These are phyloP conservation scores for Synanthedon formicaeformis DNA, from an alignment of 2,888 invertebrate species.

Conservation along the genomic window DNA sequence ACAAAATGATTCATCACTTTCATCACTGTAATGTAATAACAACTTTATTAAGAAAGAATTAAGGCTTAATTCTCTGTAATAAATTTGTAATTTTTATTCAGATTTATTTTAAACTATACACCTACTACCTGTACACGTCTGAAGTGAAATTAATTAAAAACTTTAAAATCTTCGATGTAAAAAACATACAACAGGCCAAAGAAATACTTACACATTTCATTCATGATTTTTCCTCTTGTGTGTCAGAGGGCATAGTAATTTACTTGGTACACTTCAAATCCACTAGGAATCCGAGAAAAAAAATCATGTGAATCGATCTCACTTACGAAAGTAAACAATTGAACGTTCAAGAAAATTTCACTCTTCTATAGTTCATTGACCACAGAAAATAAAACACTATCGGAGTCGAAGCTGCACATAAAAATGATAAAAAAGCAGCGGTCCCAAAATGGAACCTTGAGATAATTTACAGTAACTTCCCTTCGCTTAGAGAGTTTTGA, in stretches of 20 bases:
- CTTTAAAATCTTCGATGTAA: too few relatives aligned
- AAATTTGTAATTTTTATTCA: conserved; percentile 6
- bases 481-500: conserved; percentile 21
- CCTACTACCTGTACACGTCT: too few relatives aligned
- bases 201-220: conserved; percentile 58
- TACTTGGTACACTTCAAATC: not conserved
- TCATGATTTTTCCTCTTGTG: conserved; percentile 16
- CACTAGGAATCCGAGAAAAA: conserved; percentile 2
- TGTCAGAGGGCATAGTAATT: not conserved
- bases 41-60: conserved; percentile 11
- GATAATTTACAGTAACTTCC: conserved; percentile 33
- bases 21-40: conserved; percentile 6
- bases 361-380: conserved; percentile 16
- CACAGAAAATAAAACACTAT: conserved; percentile 13
- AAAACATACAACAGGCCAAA: not conserved
- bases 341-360: conserved; percentile 13
- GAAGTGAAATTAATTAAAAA: too few relatives aligned
- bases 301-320: conserved; percentile 35
- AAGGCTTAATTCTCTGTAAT: conserved; percentile 9
- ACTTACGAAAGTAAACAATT: conserved; percentile 26
- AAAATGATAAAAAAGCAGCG: conserved; percentile 15
- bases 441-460: conserved; percentile 29
- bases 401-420: not conserved
- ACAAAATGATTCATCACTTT: conserved; percentile 22
- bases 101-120: conserved; percentile 2